Evolutionary conservation across 92 coral and sea anemone genomes (phyloP).

Genomic region (Zoanthus sansibaricus): DNA sequence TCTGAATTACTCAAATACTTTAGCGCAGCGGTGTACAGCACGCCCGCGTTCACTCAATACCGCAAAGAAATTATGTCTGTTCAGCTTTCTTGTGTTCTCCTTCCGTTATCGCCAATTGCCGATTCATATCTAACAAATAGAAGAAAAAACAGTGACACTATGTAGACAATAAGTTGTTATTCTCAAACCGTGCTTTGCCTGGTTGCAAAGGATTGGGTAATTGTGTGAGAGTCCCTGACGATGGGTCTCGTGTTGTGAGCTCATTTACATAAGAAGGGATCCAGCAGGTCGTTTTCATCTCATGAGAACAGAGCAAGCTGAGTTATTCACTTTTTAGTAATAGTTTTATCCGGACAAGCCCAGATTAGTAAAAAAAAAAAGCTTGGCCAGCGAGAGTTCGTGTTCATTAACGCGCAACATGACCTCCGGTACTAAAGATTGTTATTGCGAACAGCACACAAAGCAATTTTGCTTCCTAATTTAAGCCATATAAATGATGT

Average conservation of each 20-base stretch:
- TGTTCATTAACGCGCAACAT: slow-evolving; percentile 5
- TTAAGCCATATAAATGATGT: no score
- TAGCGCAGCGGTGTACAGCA: slow-evolving; percentile 37
- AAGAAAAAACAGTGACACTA: neutral
- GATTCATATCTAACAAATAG: neutral
- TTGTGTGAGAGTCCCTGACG: slow-evolving; percentile 18
- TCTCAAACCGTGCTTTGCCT: slow-evolving; percentile 4
- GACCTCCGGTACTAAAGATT: neutral
- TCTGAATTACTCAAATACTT: slow-evolving; percentile 45
- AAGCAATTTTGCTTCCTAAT: no score
- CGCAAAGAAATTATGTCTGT: neutral
- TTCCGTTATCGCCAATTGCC: neutral
- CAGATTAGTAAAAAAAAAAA: slow-evolving; percentile 14
- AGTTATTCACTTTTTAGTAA: slow-evolving; percentile 28
- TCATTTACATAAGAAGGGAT: slow-evolving; percentile 45
- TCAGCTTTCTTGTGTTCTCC: neutral
- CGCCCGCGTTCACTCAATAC: slow-evolving; percentile 13
- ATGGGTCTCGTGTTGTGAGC: slow-evolving; percentile 22
- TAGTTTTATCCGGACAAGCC: slow-evolving; percentile 9
- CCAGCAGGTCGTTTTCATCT: slow-evolving; percentile 16
- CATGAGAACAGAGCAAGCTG: slow-evolving; percentile 37
- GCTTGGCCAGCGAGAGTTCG: neutral
- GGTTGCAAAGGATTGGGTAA: no score
- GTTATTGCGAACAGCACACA: neutral
- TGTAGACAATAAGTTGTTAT: slow-evolving; percentile 3